Percentiles rank a stretch among this genome's conserved stretches.
phyloP scores from a whole-genome alignment of 2,113 vertebrate species.

The Melozone crissalis region DNA sequence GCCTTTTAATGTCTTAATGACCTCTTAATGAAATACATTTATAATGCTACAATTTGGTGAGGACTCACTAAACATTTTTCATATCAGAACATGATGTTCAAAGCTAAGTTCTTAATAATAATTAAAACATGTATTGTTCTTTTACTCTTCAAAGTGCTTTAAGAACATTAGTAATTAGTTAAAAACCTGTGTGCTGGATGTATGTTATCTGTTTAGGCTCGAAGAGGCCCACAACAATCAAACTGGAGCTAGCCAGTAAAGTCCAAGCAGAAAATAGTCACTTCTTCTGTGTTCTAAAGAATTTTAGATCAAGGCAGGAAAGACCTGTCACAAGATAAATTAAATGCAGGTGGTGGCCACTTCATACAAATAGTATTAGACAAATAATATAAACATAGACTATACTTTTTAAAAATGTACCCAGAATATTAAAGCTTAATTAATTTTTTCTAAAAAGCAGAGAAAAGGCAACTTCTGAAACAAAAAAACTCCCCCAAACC shows the following conservation, averaged over 20 bases:
- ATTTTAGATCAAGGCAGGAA: slow-evolving; percentile 50
- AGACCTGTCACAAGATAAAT: slow-evolving; percentile 41
- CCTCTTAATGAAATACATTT: slow-evolving; percentile 66
- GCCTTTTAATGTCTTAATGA: slow-evolving; percentile 62
- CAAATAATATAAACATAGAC: slow-evolving; percentile 35
- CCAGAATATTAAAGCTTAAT: slow-evolving; percentile 20
- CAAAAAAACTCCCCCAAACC: neutral
- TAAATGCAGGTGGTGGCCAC: slow-evolving; percentile 48
- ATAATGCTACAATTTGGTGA: slow-evolving; percentile 48
- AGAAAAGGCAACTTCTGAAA: neutral
- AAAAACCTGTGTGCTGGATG: neutral
- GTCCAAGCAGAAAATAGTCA: slow-evolving; percentile 35
- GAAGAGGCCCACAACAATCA: slow-evolving; percentile 48
- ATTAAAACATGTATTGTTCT: slow-evolving; percentile 42
- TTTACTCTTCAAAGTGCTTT: slow-evolving; percentile 61
- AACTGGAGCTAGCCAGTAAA: slow-evolving; percentile 26
- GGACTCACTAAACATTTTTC: slow-evolving; percentile 43
- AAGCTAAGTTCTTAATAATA: slow-evolving; percentile 60
- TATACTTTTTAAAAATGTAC: neutral
- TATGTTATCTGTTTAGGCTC: slow-evolving; percentile 51
- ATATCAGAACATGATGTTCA: slow-evolving; percentile 51
- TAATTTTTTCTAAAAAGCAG: neutral
- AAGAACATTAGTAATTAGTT: slow-evolving; percentile 53
- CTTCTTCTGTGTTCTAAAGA: slow-evolving; percentile 31
- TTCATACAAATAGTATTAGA: slow-evolving; percentile 16